These are phyloP conservation scores for Brassicogethes aeneus DNA, from an alignment of 2,888 invertebrate genomes.

Conservation along the genomic window DNA sequence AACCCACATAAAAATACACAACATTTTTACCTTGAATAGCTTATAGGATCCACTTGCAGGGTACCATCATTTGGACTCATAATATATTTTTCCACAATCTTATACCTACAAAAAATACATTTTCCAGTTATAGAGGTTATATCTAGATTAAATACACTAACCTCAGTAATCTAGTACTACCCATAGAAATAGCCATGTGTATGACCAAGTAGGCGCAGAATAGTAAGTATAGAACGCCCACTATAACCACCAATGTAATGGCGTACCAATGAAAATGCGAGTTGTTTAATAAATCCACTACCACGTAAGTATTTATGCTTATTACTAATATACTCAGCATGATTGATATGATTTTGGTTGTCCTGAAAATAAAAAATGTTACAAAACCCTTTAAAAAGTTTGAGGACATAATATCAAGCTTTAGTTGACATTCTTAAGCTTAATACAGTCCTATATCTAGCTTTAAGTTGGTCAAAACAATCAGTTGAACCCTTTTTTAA, in stretches of 20 bases:
- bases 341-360: constrained; percentile 59
- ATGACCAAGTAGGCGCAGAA: constrained; percentile 69
- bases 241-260: constrained; percentile 45
- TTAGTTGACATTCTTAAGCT: neutral
- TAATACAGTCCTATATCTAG: too few species aligned
- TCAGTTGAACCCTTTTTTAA: too few species aligned
- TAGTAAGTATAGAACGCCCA: constrained; percentile 56
- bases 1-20: neutral
- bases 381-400: too few species aligned
- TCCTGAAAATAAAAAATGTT: constrained; percentile 46
- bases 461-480: too few species aligned
- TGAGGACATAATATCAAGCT: too few species aligned
- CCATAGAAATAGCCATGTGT: constrained; percentile 62
- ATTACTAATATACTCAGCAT: constrained; percentile 62
- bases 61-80: constrained; percentile 45
- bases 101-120: too few species aligned
- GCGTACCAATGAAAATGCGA: constrained; percentile 39
- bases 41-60: constrained; percentile 44
- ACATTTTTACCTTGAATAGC: constrained; percentile 49
- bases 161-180: constrained; percentile 45
- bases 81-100: constrained; percentile 50
- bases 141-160: too few species aligned
- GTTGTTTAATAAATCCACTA: constrained; percentile 50
- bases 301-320: constrained; percentile 71
- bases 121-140: too few species aligned